These are phyloP conservation scores for Ochotona curzoniae DNA, from an alignment of 2,113 vertebrate genomes.

Conservation along the genomic window DNA sequence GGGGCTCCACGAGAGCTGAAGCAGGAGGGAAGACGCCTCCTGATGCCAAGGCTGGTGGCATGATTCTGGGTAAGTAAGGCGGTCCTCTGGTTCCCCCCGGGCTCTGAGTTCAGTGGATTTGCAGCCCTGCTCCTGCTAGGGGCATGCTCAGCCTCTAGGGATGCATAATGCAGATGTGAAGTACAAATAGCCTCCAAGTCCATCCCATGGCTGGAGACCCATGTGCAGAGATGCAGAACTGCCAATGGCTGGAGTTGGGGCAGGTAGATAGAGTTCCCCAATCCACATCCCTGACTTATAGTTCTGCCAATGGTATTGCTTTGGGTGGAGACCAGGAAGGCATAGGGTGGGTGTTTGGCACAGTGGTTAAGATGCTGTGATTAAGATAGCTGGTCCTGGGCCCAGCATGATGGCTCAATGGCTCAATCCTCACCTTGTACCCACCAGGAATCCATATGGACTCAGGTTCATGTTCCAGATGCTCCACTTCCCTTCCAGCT, in stretches of 20 bases:
- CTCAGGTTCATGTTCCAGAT: too few relatives aligned
- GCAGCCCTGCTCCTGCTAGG: background rate
- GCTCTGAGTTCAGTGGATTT: background rate
- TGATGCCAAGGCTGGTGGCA: background rate
- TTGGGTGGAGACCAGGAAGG: background rate
- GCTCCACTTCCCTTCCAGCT: too few relatives aligned
- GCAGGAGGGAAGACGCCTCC: background rate
- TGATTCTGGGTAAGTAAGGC: conserved; percentile 73
- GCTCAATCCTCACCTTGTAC: too few relatives aligned
- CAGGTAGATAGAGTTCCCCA: background rate
- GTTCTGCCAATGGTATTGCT: background rate
- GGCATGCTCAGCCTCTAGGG: background rate
- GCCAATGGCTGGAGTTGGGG: background rate
- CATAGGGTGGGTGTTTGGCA: too few relatives aligned
- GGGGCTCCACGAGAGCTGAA: accelerated
- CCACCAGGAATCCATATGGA: too few relatives aligned
- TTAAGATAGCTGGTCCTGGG: too few relatives aligned
- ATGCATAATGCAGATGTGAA: background rate
- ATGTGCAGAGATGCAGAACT: background rate
- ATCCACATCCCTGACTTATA: background rate
- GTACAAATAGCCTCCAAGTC: background rate
- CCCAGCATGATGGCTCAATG: too few relatives aligned
- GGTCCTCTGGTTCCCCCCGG: background rate
- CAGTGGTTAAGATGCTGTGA: too few relatives aligned
- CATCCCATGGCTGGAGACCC: background rate